A percentile compares a stretch with the other conserved stretches of the same genome.
phyloP scores from a whole-genome alignment of 2,113 vertebrate genomes.

The Periophthalmus modestus region DNA sequence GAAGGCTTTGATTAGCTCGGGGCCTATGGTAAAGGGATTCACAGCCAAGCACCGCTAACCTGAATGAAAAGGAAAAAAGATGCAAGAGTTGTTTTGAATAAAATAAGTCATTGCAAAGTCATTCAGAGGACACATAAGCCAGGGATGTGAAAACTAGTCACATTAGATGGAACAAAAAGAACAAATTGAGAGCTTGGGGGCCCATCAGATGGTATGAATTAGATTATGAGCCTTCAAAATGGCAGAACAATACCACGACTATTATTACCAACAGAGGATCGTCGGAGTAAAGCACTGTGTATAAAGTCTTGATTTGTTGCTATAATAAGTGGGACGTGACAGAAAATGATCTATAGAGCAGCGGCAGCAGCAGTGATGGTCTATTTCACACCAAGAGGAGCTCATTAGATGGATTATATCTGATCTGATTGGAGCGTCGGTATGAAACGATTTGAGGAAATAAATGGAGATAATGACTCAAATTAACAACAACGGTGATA shows the following conservation, averaged over 20 bases:
- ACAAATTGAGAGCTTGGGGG: slow-evolving; percentile 13
- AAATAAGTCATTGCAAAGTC: slow-evolving; percentile 16
- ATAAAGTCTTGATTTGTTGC: slow-evolving; percentile 1
- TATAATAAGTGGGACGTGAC: slow-evolving; percentile 15
- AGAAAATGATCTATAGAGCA: slow-evolving; percentile 15
- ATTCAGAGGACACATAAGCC: slow-evolving; percentile 23
- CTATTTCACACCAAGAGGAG: slow-evolving; percentile 40
- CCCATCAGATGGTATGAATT: slow-evolving; percentile 31
- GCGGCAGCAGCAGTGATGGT: slow-evolving; percentile 21
- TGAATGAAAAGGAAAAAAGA: slow-evolving; percentile 15
- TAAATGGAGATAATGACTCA: slow-evolving; percentile 1
- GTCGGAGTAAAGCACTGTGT: slow-evolving; percentile 26
- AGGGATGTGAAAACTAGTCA: not conserved
- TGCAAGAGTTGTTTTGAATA: slow-evolving; percentile 37
- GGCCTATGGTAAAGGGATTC: slow-evolving; percentile 43
- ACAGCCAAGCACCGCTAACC: slow-evolving; percentile 31
- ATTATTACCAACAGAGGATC: slow-evolving; percentile 11
- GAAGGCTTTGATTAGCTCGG: slow-evolving; percentile 56
- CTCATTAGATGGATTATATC: slow-evolving; percentile 37
- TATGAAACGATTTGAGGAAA: not conserved
- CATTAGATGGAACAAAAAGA: slow-evolving; percentile 4
- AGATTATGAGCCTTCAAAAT: slow-evolving; percentile 25
- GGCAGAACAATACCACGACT: slow-evolving; percentile 23
- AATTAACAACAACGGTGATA: not conserved
- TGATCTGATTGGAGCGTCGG: slow-evolving; percentile 29